Evolutionary conservation across 1,140 invertebrate species (phyloP), one percentile per base, ranked within the genome.

Genomic region (Himalopsyche phryganea): DNA sequence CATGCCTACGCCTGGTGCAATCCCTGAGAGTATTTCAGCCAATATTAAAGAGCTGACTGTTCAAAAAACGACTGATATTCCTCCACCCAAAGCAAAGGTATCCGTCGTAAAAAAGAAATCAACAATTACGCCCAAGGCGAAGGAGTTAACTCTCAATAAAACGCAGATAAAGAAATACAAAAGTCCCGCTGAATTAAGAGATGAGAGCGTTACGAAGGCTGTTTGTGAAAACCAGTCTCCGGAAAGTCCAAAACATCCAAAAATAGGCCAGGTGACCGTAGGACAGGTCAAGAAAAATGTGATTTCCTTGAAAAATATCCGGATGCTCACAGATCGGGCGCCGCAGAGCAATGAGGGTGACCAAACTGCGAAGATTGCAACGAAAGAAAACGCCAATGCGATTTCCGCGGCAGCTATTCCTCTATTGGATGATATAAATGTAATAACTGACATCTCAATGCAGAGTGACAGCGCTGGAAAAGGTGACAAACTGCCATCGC

Each of bases 31-130:
- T 9, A 28, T 28, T 28, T 28, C 23, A 9, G 3, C 23, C 23
- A 28, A 28, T 28, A 28, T 28, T 28, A 28, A 28, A 28, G 35
- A 7, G 35, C 70, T 2, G 38, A 72, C 1, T 69, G 72, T 13
- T 62, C 62, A 7, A 32, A 35, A 14, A 73, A 75, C 33, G 75
- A 75, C 45, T 66, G 72, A n/a, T n/a, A n/a, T n/a, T n/a, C n/a
- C n/a, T n/a, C n/a, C n/a, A n/a, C n/a, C n/a, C n/a, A n/a, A n/a
- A n/a, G n/a, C n/a, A n/a, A n/a, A n/a, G n/a, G n/a, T n/a, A n/a
- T n/a, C n/a, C n/a, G n/a, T n/a, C n/a, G n/a, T n/a, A n/a, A n/a
- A n/a, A n/a, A n/a, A n/a, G n/a, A n/a, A n/a, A n/a, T n/a, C n/a
- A n/a, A n/a, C n/a, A n/a, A n/a, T n/a, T n/a, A n/a, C n/a, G n/a